Percentiles rank a stretch among this genome's conserved stretches.
These are phyloP conservation scores for Candidula unifasciata DNA, from an alignment of 2,888 invertebrate species.

Conservation along the genomic window DNA sequence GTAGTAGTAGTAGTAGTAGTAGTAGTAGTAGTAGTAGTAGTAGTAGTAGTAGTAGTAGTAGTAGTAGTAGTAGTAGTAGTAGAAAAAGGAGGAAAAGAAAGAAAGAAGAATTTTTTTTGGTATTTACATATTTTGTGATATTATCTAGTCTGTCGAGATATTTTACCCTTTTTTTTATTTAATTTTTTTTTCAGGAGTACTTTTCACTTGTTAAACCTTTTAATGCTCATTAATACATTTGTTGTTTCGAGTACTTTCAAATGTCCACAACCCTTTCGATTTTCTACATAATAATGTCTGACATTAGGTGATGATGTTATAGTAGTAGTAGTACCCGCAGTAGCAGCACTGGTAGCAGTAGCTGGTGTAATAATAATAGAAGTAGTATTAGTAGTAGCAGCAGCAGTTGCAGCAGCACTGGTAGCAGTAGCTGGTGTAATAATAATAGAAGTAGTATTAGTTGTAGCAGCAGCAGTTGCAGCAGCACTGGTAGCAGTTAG, in stretches of 20 bases:
- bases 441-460: neutral
- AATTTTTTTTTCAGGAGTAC: too few species aligned
- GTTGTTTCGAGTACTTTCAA: too few species aligned
- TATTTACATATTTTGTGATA: too few species aligned
- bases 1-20: slow-evolving; percentile 39
- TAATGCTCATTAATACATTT: too few species aligned
- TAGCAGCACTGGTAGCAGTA: slow-evolving; percentile 33
- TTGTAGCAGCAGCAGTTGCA: neutral
- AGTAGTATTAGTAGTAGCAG: neutral
- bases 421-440: neutral
- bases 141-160: too few species aligned
- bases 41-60: slow-evolving; percentile 39
- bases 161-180: too few species aligned
- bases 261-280: too few species aligned
- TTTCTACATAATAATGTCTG: too few species aligned
- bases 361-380: slow-evolving; percentile 10
- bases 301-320: neutral
- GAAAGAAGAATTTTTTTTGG: too few species aligned
- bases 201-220: too few species aligned
- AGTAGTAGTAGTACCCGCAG: slow-evolving; percentile 6
- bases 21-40: slow-evolving; percentile 41
- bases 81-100: too few species aligned
- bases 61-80: slow-evolving; percentile 42
- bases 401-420: neutral
- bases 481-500: neutral